Base-by-base conservation (phyloP, 2,113 vertebrate genomes). In the Heliornis fulica region DNA sequence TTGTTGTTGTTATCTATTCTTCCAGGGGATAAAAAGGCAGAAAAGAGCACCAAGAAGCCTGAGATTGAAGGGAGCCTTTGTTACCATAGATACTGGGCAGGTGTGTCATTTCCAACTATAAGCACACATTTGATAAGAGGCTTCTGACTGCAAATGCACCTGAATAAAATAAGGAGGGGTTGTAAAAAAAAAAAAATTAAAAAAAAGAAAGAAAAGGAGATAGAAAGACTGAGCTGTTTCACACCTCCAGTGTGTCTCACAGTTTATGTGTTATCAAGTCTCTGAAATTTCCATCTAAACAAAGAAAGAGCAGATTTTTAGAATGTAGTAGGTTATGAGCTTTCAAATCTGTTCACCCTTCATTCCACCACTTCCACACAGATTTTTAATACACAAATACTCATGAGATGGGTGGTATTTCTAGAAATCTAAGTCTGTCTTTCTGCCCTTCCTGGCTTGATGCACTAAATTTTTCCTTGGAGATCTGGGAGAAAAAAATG, bases 11-110 rank as follows among this genome's bases (percentile, higher is more conserved):
- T 60, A 85, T 77, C 76, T 82, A 40, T 82, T 94, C 76, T 96
- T 86, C 38, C 65, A 77, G 74, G 69, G 89, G 94, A 97, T 95
- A 90, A 97, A 96, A 91, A 97, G 95, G 87, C 90, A 97, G 92
- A 90, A 96, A 97, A 89, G 94, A 96, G 89, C 93, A 96, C 94
- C 93, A 92, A 95, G 94, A 94, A 96, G 93, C 72, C 86, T 90
- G 91, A 97, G 93, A 97, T 92, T 95, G 96, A 97, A 96, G 93
- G 97, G 89, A 97, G 94, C 89, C 76, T 96, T 97, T 97, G 98
- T 98, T 98, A 96, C 97, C 97, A 98, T 98, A 97, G 97, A 97
- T 98, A 98, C 98, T 97, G 97, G 96, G 94, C 96, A 98, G 96
- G 97, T 97, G 96, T 98, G 97, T 97, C 97, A 96, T 96, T 97